Conservation (phyloP, 2,888 invertebrate species). For the Lypha dubia region DNA sequence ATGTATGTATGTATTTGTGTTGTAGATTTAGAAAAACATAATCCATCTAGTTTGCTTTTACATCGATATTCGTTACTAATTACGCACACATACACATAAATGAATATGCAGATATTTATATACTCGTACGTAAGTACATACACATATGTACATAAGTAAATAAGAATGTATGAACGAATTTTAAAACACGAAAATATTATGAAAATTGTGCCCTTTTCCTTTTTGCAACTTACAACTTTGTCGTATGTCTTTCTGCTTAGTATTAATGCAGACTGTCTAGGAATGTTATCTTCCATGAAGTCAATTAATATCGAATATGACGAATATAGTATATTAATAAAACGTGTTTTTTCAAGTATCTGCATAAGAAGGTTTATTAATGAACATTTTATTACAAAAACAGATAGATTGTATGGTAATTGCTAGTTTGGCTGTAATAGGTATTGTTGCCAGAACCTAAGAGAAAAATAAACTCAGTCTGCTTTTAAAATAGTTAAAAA, state of each 20-base stretch:
- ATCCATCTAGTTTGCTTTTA: slow-evolving; percentile 43
- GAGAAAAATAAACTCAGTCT: no score
- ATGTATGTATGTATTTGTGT: slow-evolving; percentile 43
- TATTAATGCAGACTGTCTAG: slow-evolving; percentile 24
- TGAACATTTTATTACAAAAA: no score
- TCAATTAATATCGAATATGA: no score
- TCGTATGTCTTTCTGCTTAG: neutral
- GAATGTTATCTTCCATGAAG: slow-evolving; percentile 24
- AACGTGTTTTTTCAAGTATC: no score
- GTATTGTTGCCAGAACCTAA: no score
- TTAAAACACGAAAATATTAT: slow-evolving; percentile 15
- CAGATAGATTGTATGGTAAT: no score
- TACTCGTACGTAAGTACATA: neutral
- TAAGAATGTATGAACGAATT: neutral
- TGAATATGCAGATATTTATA: no score
- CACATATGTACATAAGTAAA: neutral
- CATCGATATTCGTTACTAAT: slow-evolving; percentile 42
- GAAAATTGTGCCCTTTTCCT: neutral
- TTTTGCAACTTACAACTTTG: slow-evolving; percentile 16
- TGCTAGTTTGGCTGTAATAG: no score
- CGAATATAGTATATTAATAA: neutral
- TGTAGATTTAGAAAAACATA: slow-evolving; percentile 48
- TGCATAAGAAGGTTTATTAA: no score
- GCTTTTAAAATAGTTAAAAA: no score
- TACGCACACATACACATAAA: neutral